Evolutionary conservation across 2,113 vertebrate species (phyloP), one percentile per base, ranked within the genome.

Genomic region (Fregata magnificens): DNA sequence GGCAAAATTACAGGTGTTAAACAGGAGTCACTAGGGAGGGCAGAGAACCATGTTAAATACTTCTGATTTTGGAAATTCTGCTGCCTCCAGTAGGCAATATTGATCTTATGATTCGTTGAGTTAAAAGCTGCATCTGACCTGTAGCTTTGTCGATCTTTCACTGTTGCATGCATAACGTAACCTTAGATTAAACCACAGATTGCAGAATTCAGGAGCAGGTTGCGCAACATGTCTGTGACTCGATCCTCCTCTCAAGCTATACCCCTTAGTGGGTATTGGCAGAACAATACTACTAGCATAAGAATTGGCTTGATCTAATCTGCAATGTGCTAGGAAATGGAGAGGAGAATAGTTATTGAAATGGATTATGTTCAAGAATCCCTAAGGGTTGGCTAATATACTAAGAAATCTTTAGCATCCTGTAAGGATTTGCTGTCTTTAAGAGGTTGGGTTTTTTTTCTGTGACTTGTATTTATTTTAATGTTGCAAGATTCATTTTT

Each of bases 251-350:
- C 53, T 94, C 52, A 96, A 95, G n/a, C 62, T 95, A 82, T 49
- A 25, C 50, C 36, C 55, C 72, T 71, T 93, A 91, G 93, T 93
- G 59, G 38, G 63, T 97, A 86, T 95, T 95, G 96, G 85, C 83
- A 96, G 81, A 87, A 86, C 82, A 78, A 76, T 90, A 47, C 58
- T 80, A 42, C 93, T 93, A 96, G 93, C 90, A 92, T 97, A 96
- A 97, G 90, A 98, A 97, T 89, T 94, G 95, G 65, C 70, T 89
- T 74, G 86, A 97, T 95, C 86, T 96, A 88, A 96, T 97, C 85
- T 93, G 58, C 72, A 96, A 26, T 74, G 76, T 96, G 93, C 88
- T 77, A 91, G 82, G 78, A 92, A 88, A 80, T 45, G n/a, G 82
- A 91, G 83, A 96, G 95, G 28, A 95, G 82, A 91, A 72, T 77